Percentiles rank a stretch among this genome's conserved stretches.
Evolutionary conservation across 2,113 vertebrate genomes (phyloP).

Genomic region (Falcunculus frontatus): DNA sequence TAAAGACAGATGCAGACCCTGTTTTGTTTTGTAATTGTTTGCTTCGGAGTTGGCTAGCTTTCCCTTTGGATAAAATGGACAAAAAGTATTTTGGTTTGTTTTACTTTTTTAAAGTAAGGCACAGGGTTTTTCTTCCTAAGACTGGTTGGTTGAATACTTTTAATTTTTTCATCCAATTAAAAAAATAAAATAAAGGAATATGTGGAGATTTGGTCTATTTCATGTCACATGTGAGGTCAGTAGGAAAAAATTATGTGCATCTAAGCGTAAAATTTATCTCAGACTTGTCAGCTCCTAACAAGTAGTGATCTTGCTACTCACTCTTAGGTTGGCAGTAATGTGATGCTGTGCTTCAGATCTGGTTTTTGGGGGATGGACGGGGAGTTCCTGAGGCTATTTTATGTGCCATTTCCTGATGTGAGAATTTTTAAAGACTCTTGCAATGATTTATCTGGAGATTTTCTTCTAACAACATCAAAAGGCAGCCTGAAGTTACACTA

Average conservation of each 20-base stretch:
- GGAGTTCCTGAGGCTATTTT: neutral
- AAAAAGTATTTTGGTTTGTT: neutral
- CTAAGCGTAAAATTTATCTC: neutral
- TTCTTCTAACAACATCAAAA: neutral
- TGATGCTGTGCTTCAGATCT: neutral
- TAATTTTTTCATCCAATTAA: neutral
- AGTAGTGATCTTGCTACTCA: neutral
- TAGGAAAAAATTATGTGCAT: neutral
- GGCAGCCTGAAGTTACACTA: neutral
- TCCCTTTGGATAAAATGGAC: neutral
- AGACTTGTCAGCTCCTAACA: neutral
- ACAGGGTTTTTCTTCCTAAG: neutral
- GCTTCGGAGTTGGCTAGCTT: neutral
- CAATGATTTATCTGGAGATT: neutral
- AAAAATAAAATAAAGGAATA: neutral
- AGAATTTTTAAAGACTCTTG: neutral
- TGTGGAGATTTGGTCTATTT: neutral
- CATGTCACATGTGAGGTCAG: neutral
- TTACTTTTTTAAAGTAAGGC: neutral
- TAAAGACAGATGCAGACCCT: neutral
- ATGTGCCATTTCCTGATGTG: neutral
- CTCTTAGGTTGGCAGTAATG: neutral
- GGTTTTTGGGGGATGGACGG: fast-evolving
- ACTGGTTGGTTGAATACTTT: neutral
- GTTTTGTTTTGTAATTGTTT: neutral